Conservation (phyloP, 2,797 vertebrate genomes). For the Brotula barbata region DNA sequence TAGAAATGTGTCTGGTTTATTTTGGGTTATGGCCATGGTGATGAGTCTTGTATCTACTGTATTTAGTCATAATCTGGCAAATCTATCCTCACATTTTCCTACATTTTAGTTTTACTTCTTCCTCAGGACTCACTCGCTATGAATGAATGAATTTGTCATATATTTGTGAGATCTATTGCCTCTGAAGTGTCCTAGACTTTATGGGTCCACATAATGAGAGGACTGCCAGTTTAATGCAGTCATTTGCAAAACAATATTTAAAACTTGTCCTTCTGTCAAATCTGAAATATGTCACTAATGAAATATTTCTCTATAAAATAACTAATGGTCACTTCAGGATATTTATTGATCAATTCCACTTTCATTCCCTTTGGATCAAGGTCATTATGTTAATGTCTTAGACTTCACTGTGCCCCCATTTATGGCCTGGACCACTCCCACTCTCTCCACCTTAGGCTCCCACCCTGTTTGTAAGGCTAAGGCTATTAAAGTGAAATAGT, state of each 20-base stretch:
- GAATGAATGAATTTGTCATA: not conserved
- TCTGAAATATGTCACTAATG: slow-evolving; percentile 78
- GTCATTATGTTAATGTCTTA: slow-evolving; percentile 78
- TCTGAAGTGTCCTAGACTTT: slow-evolving; percentile 53
- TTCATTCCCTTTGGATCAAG: slow-evolving; percentile 78
- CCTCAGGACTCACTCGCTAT: too few species aligned
- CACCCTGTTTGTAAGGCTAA: slow-evolving; percentile 78
- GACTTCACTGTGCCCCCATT: slow-evolving; percentile 68
- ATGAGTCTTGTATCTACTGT: too few species aligned
- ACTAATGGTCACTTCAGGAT: slow-evolving; percentile 77
- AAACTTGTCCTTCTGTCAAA: slow-evolving; percentile 72
- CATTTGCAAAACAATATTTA: slow-evolving; percentile 83
- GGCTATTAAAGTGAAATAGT: slow-evolving; percentile 79
- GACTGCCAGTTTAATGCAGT: slow-evolving; percentile 67
- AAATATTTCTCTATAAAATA: slow-evolving; percentile 81
- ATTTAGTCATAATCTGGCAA: too few species aligned
- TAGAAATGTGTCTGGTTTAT: too few species aligned
- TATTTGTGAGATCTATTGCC: slow-evolving; percentile 44
- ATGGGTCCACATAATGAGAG: slow-evolving; percentile 48
- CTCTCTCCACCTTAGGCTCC: slow-evolving; percentile 61
- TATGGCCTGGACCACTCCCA: slow-evolving; percentile 73
- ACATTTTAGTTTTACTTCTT: too few species aligned
- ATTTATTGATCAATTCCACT: slow-evolving; percentile 83
- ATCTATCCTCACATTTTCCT: too few species aligned
- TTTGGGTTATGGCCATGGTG: too few species aligned